phyloP scores from a whole-genome alignment of 1,140 invertebrate genomes.

The Drosophila ogumai region DNA sequence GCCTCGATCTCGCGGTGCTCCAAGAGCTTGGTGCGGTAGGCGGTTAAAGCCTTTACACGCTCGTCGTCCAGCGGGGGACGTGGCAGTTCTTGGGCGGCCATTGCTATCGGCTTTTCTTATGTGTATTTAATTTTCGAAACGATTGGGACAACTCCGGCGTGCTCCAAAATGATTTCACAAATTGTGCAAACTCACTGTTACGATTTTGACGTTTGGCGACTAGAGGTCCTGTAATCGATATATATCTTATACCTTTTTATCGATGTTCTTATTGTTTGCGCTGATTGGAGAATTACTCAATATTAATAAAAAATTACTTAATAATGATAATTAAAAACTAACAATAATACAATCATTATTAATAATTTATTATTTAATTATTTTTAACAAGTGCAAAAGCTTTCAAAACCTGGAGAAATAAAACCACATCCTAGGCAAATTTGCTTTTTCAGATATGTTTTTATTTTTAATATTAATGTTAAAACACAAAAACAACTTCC shows the following conservation, averaged over 20 bases:
- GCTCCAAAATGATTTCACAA: slow-evolving; percentile 1
- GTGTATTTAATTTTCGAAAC: background rate
- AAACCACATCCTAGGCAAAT: no score
- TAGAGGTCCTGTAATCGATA: background rate
- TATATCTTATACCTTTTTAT: background rate
- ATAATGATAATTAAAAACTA: no score
- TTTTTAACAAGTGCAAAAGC: no score
- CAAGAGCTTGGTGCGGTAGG: slow-evolving; percentile 97
- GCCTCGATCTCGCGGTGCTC: slow-evolving; percentile 98
- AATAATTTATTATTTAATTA: no score
- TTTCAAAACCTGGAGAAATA: no score
- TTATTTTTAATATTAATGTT: no score
- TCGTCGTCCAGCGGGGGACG: slow-evolving; percentile 20
- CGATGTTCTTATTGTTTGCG: no score
- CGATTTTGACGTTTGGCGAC: slow-evolving; percentile 8
- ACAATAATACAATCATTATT: no score
- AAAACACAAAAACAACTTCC: no score
- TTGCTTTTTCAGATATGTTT: no score
- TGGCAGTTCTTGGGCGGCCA: slow-evolving; percentile 14
- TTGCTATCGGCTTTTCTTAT: background rate
- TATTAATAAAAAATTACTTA: no score
- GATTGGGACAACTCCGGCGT: background rate
- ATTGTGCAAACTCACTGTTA: slow-evolving; percentile 15
- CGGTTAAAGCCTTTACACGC: slow-evolving; percentile 93
- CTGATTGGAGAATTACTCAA: no score